Evolutionary conservation across 2,888 invertebrate genomes (phyloP).

Genomic region (Hoplodrina ambigua): DNA sequence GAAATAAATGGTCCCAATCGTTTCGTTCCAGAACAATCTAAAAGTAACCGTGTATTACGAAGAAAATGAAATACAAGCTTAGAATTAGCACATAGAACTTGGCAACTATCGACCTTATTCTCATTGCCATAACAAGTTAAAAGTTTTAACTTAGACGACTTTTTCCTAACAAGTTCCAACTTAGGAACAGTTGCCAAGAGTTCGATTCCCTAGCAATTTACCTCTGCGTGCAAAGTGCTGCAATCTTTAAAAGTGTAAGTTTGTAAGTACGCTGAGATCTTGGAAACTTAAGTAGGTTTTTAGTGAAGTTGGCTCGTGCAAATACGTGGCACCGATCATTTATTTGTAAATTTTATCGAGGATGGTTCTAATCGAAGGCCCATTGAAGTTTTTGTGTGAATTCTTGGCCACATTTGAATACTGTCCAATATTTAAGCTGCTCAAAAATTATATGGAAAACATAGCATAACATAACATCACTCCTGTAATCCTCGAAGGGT

Average conservation of each 20-base stretch:
- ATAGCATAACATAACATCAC: too few species aligned
- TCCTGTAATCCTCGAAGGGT: too few species aligned
- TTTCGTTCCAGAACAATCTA: too few species aligned
- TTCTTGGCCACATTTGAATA: too few species aligned
- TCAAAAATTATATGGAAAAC: too few species aligned
- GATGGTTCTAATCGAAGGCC: too few species aligned
- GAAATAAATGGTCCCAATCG: too few species aligned
- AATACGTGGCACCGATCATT: background rate
- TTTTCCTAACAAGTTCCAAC: slow-evolving; percentile 45
- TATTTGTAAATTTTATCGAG: background rate
- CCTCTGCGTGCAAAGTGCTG: slow-evolving; percentile 7
- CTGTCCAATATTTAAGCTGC: too few species aligned
- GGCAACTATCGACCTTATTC: slow-evolving; percentile 3
- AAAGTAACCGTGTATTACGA: too few species aligned
- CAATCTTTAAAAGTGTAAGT: slow-evolving; percentile 40
- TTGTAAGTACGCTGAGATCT: slow-evolving; percentile 24
- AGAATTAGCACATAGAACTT: slow-evolving; percentile 7
- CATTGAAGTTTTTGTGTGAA: too few species aligned
- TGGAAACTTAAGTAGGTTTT: background rate
- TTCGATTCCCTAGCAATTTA: slow-evolving; percentile 25
- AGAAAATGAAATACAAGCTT: too few species aligned
- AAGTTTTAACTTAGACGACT: slow-evolving; percentile 43
- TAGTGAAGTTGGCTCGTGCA: slow-evolving; percentile 1
- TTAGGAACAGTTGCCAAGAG: slow-evolving; percentile 37
- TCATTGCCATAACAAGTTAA: slow-evolving; percentile 23